Conservation (phyloP, 2,797 vertebrate genomes). For the Etheostoma perlongum region DNA sequence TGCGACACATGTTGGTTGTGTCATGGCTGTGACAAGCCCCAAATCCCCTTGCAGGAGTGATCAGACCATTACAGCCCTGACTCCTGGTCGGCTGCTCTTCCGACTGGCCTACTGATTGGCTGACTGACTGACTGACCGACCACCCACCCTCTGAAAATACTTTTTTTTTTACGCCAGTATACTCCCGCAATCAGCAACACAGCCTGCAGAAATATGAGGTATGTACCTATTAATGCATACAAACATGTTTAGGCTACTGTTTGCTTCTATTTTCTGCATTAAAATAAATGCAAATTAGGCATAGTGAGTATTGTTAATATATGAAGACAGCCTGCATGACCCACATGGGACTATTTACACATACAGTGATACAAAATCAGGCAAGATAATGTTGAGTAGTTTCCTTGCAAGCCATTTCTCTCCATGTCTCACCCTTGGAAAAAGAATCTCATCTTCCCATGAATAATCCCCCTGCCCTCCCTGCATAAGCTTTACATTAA, state of each 20-base stretch:
- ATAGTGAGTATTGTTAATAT: conserved; percentile 18
- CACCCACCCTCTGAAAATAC: conserved; percentile 21
- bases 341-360: conserved; percentile 30
- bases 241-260: neutral
- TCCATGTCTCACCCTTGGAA: conserved; percentile 25
- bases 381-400: conserved; percentile 1
- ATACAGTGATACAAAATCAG: conserved; percentile 21
- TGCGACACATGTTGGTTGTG: conserved; percentile 57
- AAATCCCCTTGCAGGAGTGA: conserved; percentile 39
- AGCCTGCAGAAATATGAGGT: neutral
- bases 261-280: neutral
- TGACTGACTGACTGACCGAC: conserved; percentile 24
- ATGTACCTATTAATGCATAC: neutral
- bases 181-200: neutral
- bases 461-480: conserved; percentile 62
- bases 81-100: conserved; percentile 52
- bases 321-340: conserved; percentile 3
- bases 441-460: conserved; percentile 53
- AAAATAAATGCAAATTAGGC: conserved; percentile 32
- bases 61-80: conserved; percentile 51
- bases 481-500: conserved; percentile 72
- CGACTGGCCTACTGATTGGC: conserved; percentile 2
- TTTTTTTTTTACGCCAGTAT: conserved; percentile 22
- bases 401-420: conserved; percentile 43
- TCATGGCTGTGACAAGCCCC: conserved; percentile 51